Evolutionary conservation across 2,888 invertebrate species (phyloP).

Genomic region (Oeneis ivallda): DNA sequence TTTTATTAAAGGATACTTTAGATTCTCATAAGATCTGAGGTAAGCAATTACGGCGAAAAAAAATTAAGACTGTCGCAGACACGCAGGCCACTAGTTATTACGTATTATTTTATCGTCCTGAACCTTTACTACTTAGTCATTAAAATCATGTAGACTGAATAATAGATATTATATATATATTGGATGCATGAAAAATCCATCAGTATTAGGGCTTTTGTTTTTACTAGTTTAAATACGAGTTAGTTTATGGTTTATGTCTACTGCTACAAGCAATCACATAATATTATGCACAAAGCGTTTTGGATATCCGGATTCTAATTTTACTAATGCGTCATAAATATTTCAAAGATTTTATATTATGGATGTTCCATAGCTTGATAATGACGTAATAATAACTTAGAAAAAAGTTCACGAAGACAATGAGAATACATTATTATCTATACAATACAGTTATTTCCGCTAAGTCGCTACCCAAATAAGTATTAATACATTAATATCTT

Average conservation of each 20-base stretch:
- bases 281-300: constrained; percentile 16
- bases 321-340: constrained; percentile 10
- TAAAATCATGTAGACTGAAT: too few species aligned
- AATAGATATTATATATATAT: too few species aligned
- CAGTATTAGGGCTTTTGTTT: background rate
- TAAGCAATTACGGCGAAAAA: too few species aligned
- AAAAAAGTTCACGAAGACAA: constrained; percentile 11
- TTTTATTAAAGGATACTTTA: too few species aligned
- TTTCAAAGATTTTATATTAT: constrained; percentile 9
- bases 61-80: too few species aligned
- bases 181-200: background rate
- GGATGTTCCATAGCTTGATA: constrained; percentile 14
- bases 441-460: constrained; percentile 15
- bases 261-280: background rate
- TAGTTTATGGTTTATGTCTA: background rate
- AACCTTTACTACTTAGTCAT: too few species aligned
- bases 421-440: background rate
- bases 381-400: constrained; percentile 7
- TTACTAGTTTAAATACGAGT: background rate
- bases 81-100: too few species aligned
- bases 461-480: background rate
- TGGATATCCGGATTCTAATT: constrained; percentile 27
- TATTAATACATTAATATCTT: too few species aligned
- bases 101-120: too few species aligned
- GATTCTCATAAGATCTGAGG: too few species aligned